Conservation (phyloP, 1,140 invertebrate genomes). For the Leptopilina boulardi region DNA sequence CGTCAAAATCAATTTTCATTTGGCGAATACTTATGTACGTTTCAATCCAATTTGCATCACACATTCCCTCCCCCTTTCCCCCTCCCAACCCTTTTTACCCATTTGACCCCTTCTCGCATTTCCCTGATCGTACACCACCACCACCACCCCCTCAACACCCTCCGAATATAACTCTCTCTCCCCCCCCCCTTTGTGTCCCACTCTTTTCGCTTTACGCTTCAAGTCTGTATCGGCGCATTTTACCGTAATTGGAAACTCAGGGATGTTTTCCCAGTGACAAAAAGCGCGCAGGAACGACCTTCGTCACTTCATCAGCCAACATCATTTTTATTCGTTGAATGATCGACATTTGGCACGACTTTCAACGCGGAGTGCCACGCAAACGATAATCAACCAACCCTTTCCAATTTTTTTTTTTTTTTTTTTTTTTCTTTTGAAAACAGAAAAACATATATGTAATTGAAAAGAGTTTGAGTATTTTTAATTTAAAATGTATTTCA, state of each 20-base stretch:
- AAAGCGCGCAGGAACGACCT: conserved; percentile 50
- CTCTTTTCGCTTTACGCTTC: conserved; percentile 52
- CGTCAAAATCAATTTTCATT: conserved; percentile 76
- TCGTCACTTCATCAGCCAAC: conserved; percentile 38
- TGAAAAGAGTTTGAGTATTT: not conserved
- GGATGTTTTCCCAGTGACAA: conserved; percentile 61
- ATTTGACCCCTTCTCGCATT: not conserved
- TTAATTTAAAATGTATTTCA: conserved; percentile 13
- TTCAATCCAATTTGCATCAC: conserved; percentile 73
- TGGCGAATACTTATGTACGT: conserved; percentile 74
- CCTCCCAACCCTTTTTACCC: not conserved
- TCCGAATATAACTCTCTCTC: too few relatives aligned
- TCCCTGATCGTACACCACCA: not conserved
- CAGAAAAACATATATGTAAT: conserved; percentile 1
- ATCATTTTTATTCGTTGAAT: conserved; percentile 52
- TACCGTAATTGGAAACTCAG: conserved; percentile 72
- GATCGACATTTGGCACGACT: conserved; percentile 48
- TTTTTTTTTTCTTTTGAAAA: not conserved
- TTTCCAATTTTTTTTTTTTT: conserved; percentile 6
- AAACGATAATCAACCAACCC: conserved; percentile 19
- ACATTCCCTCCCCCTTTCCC: conserved; percentile 40
- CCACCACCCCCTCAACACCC: not conserved
- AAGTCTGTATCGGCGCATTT: conserved; percentile 64
- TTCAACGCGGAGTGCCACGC: not conserved
- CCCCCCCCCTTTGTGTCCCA: not conserved